Base-by-base conservation (phyloP, 2,888 invertebrate genomes). In the Dichetophora obliterata region DNA sequence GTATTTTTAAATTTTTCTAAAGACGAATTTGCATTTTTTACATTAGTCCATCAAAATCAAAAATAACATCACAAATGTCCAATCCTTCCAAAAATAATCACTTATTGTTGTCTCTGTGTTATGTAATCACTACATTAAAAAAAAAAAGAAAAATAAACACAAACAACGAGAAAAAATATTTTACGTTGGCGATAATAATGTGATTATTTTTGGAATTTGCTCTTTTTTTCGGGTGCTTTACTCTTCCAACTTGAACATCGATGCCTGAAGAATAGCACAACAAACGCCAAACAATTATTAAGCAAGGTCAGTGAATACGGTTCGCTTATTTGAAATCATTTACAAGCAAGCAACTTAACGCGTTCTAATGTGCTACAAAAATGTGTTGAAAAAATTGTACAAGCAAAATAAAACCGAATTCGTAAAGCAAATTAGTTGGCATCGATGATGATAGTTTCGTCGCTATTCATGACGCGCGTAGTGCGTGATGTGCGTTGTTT, bases 261-360 rank as follows among this genome's bases (percentile, higher is more conserved):
- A 43, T 27, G 69, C 22, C 69, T 78, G 77, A 81, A 77, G 76
- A 68, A 54, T 59, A 43, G 14, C 43, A 43, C 43, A 43, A 43
- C 11, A 43, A 43, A 43, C 14, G 57, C 19, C 19, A 27, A 31
- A 19, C 1, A 37, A 71, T 75, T 80, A 79, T 85, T 82, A 82
- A 75, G 82, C 79, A 82, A 85, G 84, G 85, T 85, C 85, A 85
- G 84, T 82, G 78, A 80, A 34, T 57, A 34, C n/a, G 70, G 14
- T 34, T 34, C 37, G n/a, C 11, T 57, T 6, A 57, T 71, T 8
- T 43, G n/a, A 57, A 63, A 14, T 43, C 9, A 43, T 43, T 79
- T 79, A 76, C 76, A 77, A 77, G 75, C 76, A 77, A 77, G 77
- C 75, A 27, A 50, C 24, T 65, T 75, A 72, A 61, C 73, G 19